Conservation (phyloP, 2,113 vertebrate genomes). For the Myrmecobius fasciatus region DNA sequence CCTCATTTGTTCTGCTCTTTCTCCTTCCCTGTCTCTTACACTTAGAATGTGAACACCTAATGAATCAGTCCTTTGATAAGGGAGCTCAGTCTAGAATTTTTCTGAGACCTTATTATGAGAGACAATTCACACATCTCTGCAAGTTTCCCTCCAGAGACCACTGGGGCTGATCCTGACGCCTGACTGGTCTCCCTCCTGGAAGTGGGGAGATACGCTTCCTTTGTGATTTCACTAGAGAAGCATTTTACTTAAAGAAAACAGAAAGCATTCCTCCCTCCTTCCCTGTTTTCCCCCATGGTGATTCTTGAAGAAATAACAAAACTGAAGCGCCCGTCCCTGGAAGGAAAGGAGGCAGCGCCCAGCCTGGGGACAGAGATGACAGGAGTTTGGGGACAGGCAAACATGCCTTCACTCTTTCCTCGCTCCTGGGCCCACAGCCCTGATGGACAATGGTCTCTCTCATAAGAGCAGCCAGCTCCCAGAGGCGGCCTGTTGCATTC, state of each 20-base stretch:
- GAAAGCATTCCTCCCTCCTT: not conserved
- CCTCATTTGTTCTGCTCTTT: not conserved
- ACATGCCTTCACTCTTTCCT: slow-evolving; percentile 75
- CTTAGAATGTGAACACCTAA: not conserved
- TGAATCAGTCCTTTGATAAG: not conserved
- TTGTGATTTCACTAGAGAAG: not conserved
- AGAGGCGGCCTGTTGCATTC: slow-evolving; percentile 64
- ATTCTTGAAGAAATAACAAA: not conserved
- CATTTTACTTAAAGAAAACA: not conserved
- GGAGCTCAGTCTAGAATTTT: not conserved
- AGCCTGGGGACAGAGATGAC: not conserved
- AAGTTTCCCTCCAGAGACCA: not conserved
- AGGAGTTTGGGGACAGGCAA: not conserved
- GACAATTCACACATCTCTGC: not conserved
- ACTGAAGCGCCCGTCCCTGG: not conserved
- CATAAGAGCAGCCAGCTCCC: slow-evolving; percentile 71
- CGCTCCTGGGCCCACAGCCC: slow-evolving; percentile 66
- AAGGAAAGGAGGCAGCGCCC: not conserved
- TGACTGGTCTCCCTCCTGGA: not conserved
- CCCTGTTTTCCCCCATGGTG: not conserved
- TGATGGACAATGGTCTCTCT: slow-evolving; percentile 87
- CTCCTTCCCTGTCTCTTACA: not conserved
- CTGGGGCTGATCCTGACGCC: not conserved
- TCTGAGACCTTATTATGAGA: not conserved
- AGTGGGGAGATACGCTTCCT: not conserved